phyloP scores from a whole-genome alignment of 2,888 invertebrate genomes.

The Caprella mutica region DNA sequence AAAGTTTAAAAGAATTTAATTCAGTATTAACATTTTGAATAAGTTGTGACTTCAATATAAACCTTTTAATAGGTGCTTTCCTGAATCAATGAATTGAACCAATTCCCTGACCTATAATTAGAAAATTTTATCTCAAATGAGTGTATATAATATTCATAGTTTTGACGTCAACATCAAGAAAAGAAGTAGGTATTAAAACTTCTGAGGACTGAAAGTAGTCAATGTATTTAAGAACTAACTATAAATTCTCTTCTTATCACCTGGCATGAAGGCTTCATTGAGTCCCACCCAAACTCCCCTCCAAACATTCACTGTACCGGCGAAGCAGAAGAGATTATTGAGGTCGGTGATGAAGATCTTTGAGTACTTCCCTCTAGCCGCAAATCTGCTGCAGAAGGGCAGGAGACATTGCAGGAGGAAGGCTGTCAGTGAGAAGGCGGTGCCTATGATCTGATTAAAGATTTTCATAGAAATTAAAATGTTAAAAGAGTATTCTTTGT shows the following conservation, averaged over 20 bases:
- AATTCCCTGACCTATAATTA: no score
- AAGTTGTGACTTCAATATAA: no score
- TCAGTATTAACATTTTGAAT: no score
- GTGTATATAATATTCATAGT: neutral
- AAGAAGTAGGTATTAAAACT: neutral
- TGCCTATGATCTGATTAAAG: constrained; percentile 56
- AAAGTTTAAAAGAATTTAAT: no score
- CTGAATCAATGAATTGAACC: no score
- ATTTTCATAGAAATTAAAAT: neutral
- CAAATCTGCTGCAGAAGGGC: constrained; percentile 53
- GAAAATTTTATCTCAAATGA: no score
- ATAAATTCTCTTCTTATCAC: no score
- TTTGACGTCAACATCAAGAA: neutral
- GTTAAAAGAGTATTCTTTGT: neutral
- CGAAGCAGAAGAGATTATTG: constrained; percentile 51
- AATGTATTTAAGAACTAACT: no score
- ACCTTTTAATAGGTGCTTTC: no score
- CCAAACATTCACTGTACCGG: constrained; percentile 38
- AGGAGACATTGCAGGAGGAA: constrained; percentile 63
- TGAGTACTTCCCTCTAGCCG: no score
- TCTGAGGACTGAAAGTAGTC: no score
- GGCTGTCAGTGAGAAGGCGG: constrained; percentile 57
- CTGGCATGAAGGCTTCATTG: constrained; percentile 35
- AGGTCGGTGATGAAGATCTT: constrained; percentile 54
- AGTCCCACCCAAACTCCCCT: constrained; percentile 38